Conservation (phyloP, 2,888 invertebrate genomes). For the Nymphalis c-album region DNA sequence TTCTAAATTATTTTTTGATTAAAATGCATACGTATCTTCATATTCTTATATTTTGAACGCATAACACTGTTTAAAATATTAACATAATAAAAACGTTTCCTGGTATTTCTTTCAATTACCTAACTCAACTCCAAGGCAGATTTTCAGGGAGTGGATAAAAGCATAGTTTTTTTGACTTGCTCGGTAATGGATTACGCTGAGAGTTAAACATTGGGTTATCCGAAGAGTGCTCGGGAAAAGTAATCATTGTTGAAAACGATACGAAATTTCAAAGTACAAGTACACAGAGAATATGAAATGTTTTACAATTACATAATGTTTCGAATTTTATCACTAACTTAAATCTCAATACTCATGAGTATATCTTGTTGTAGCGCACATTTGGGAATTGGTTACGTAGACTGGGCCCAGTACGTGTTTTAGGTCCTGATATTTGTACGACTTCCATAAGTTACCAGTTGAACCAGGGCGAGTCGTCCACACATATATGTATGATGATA, state of each 20-base stretch:
- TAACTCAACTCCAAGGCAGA: neutral
- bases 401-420: too few relatives aligned
- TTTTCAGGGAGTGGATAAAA: neutral
- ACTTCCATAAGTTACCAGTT: too few relatives aligned
- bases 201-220: constrained; percentile 54
- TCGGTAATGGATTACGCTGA: constrained; percentile 20
- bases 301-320: neutral
- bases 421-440: too few relatives aligned
- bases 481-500: too few relatives aligned
- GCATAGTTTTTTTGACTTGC: constrained; percentile 10
- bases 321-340: neutral
- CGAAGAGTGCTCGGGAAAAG: constrained; percentile 49
- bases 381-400: too few relatives aligned
- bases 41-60: too few relatives aligned
- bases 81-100: neutral
- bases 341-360: neutral
- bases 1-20: too few relatives aligned
- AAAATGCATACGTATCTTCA: too few relatives aligned
- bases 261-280: constrained; percentile 2
- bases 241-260: constrained; percentile 20
- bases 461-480: too few relatives aligned
- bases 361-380: neutral
- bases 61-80: too few relatives aligned
- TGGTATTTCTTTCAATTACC: neutral
- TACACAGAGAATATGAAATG: neutral